A percentile compares a stretch with the other conserved stretches of the same genome.
phyloP scores from a whole-genome alignment of 2,797 vertebrate genomes.

The Gymnothorax javanicus region DNA sequence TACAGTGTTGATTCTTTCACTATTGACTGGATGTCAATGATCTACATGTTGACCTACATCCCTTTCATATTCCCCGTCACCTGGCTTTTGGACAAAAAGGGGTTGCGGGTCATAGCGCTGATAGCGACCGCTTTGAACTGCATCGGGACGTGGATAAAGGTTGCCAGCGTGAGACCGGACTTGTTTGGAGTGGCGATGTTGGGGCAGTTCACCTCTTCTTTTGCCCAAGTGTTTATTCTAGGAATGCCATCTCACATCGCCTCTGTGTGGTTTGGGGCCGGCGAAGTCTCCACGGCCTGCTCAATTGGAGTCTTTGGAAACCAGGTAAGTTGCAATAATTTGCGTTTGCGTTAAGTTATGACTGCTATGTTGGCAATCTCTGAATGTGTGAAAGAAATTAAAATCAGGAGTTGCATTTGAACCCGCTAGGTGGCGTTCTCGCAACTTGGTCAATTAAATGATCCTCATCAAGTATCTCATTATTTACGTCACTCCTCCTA shows the following conservation, averaged over 20 bases:
- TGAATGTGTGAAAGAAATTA: background rate
- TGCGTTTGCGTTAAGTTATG: background rate
- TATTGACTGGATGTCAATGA: constrained; percentile 88
- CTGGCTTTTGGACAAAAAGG: constrained; percentile 84
- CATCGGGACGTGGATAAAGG: constrained; percentile 86
- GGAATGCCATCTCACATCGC: constrained; percentile 86
- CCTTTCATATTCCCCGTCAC: constrained; percentile 82
- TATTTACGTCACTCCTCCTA: background rate
- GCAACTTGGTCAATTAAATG: no score
- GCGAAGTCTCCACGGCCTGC: constrained; percentile 87
- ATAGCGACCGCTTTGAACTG: constrained; percentile 82
- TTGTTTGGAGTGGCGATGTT: constrained; percentile 77
- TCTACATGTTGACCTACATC: constrained; percentile 83
- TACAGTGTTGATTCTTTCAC: constrained; percentile 74
- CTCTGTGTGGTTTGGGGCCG: constrained; percentile 85
- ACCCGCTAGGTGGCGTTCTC: no score
- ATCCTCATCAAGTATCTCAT: background rate
- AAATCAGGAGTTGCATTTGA: background rate
- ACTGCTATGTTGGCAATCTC: background rate
- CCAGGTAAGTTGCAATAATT: constrained; percentile 73
- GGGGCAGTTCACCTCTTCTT: constrained; percentile 82
- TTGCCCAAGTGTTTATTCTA: constrained; percentile 84
- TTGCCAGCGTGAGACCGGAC: constrained; percentile 74
- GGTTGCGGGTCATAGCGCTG: constrained; percentile 80
- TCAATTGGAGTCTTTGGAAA: constrained; percentile 87